Evolutionary conservation across 2,888 invertebrate species (phyloP).

Genomic region (Girardia tigrina): DNA sequence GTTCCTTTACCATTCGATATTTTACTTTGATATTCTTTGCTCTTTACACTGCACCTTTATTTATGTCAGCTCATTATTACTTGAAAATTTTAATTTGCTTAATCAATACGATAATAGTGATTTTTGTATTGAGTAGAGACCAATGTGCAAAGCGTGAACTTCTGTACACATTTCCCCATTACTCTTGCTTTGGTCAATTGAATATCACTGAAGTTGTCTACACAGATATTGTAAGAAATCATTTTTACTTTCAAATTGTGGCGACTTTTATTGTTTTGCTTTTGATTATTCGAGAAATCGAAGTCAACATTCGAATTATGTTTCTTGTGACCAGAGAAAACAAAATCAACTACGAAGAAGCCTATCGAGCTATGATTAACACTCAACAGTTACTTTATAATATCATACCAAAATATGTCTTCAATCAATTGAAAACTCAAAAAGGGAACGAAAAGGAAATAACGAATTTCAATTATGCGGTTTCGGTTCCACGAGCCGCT

Average conservation of each 20-base stretch:
- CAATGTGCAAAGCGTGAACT: neutral
- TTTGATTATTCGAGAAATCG: neutral
- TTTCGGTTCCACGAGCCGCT: conserved; percentile 63
- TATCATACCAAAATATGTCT: conserved; percentile 32
- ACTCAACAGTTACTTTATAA: conserved; percentile 29
- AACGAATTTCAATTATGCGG: conserved; percentile 32
- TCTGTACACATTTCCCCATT: neutral
- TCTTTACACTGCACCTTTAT: neutral
- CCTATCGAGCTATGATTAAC: neutral
- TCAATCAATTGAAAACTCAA: conserved; percentile 10
- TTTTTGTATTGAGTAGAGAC: neutral
- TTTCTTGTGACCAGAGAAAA: neutral
- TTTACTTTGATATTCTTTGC: neutral
- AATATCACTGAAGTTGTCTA: neutral
- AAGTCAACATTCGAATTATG: neutral
- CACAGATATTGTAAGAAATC: neutral
- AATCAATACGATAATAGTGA: neutral
- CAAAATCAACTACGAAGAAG: neutral
- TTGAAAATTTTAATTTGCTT: neutral
- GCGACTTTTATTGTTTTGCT: neutral
- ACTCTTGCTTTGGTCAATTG: conserved; percentile 4
- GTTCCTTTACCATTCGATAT: neutral
- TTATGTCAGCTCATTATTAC: neutral
- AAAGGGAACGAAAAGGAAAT: neutral
- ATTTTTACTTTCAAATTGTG: neutral